Evolutionary conservation across 2,797 vertebrate genomes (phyloP), one percentile per base, ranked within the genome.

Genomic region (Anguilla pacifica): DNA sequence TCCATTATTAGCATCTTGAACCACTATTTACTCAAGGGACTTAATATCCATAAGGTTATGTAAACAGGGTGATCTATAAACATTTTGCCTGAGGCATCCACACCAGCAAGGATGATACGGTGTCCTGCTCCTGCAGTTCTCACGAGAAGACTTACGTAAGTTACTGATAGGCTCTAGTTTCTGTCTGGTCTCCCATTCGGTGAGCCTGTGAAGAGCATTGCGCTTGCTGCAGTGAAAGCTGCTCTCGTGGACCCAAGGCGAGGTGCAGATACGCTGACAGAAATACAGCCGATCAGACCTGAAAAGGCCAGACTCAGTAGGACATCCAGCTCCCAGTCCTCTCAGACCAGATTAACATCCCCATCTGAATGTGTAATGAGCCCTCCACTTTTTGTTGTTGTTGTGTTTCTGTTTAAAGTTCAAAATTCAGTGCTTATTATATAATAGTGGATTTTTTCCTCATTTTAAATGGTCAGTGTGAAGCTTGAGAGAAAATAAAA

Each of bases 281-380:
- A 39, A 25, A 86, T 70, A 88, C 88, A 86, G 79, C 90, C 92
- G 89, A 95, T 94, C 89, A 92, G 89, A 93, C 94, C 92, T 91
- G 92, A 94, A 94, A 93, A 91, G 90, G 84, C 70, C 87, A 31
- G 84, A 90, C 91, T 88, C 86, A 79, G 77, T 85, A 88, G 90
- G 91, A 90, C 85, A 90, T 90, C 90, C 87, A 79, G 90, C 90
- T 79, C 87, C 90, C 89, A 91, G 88, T 91, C 90, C 91, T 86
- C 88, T 94, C 92, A 87, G 87, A 83, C 43, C 61, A 85, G 90
- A 91, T 93, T 89, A 91, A 88, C 7, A 77, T 90, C 91, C 86
- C 86, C 0, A 22, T 87, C 89, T 3, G 70, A 88, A 87, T 87
- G 91, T 88, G 89, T 87, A 89, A 93, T 91, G 86, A 91, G 77